Percentiles rank a stretch among this genome's conserved stretches.
phyloP scores from a whole-genome alignment of 53 echinoderm and acorn worm species.

The Mesocentrotus franciscanus region DNA sequence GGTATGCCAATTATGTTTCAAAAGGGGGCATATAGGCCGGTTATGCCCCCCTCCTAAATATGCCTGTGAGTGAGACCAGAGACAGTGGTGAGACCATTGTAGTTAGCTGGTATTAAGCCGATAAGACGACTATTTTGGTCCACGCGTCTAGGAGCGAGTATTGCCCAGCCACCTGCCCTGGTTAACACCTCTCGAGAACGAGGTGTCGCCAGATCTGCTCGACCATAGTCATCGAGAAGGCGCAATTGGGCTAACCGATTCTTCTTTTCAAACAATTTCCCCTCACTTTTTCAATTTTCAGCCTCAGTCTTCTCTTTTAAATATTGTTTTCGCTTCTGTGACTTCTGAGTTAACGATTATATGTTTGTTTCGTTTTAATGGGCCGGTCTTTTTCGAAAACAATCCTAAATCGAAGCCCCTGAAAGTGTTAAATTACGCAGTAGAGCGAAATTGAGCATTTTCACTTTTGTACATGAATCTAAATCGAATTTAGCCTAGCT shows the following conservation, averaged over 20 bases:
- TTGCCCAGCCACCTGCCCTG: constrained; percentile 21
- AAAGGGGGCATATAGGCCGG: no score
- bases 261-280: constrained; percentile 34
- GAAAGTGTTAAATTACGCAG: neutral
- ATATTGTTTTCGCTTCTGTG: neutral
- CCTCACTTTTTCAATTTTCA: neutral
- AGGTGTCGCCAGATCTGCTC: constrained; percentile 13
- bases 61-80: no score
- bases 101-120: constrained; percentile 30
- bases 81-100: constrained; percentile 26
- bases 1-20: no score
- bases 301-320: neutral
- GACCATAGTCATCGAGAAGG: neutral
- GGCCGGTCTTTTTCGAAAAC: neutral
- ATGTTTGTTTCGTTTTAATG: neutral
- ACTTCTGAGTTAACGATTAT: neutral
- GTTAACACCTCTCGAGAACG: constrained; percentile 12
- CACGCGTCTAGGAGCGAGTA: constrained; percentile 16
- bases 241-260: constrained; percentile 6
- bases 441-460: no score
- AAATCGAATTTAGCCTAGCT: no score
- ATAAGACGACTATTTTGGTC: neutral
- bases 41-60: no score
- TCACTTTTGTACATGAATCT: no score
- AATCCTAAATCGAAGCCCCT: neutral